Conservation (phyloP, 2,888 invertebrate genomes). For the Thera britannica region DNA sequence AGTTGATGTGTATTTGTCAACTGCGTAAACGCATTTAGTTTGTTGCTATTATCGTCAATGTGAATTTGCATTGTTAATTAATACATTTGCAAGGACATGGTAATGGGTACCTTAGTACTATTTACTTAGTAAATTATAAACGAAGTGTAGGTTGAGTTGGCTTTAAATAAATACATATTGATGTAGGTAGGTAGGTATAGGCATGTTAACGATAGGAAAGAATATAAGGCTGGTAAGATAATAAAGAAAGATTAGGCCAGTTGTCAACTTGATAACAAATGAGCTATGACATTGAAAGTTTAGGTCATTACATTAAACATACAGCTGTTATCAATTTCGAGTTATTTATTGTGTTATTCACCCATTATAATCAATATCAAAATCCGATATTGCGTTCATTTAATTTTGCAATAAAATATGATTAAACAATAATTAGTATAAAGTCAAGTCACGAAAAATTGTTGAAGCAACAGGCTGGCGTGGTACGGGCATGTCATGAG, state of each 20-base stretch:
- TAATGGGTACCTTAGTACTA: background rate
- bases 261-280: background rate
- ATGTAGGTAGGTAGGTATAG: no score
- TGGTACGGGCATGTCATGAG: no score
- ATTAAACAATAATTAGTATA: no score
- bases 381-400: no score
- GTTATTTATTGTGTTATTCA: background rate
- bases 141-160: no score
- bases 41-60: constrained; percentile 12
- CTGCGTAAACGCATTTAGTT: constrained; percentile 18
- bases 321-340: background rate
- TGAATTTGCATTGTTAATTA: constrained; percentile 1
- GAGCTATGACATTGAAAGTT: background rate
- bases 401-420: no score
- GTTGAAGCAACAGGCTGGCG: no score
- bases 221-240: background rate
- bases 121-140: background rate
- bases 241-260: background rate
- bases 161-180: no score
- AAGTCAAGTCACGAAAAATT: no score
- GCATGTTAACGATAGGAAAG: background rate
- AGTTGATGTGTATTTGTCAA: constrained; percentile 21
- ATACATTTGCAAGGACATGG: background rate
- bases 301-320: background rate
- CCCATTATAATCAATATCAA: no score